phyloP scores from a whole-genome alignment of 2,797 vertebrate species.

The Chiroxiphia lanceolata region DNA sequence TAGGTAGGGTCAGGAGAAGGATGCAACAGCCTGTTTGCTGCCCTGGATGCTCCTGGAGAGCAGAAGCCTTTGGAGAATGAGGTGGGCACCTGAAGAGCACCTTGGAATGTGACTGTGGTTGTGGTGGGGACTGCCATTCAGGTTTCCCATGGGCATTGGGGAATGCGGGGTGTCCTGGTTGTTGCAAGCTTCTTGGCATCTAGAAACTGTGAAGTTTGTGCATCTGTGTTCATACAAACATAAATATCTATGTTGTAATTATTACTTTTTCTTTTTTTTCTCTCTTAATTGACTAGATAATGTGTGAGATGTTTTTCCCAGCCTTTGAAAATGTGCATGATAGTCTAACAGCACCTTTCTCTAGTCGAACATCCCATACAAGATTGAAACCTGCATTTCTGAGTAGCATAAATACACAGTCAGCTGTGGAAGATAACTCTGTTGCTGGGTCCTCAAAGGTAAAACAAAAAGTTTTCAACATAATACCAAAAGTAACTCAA shows the following conservation, averaged over 20 bases:
- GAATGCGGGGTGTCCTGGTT: background rate
- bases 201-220: background rate
- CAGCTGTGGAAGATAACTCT: constrained; percentile 67
- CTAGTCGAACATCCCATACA: constrained; percentile 75
- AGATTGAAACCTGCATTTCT: constrained; percentile 81
- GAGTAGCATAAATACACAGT: constrained; percentile 68
- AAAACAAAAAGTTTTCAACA: background rate
- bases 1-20: background rate
- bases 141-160: background rate
- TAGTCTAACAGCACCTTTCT: constrained; percentile 77
- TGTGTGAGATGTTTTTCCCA: constrained; percentile 87
- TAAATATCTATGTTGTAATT: background rate
- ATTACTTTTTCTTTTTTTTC: background rate
- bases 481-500: background rate
- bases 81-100: background rate
- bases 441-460: constrained; percentile 77
- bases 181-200: background rate
- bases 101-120: background rate
- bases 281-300: constrained; percentile 76
- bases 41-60: background rate
- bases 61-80: background rate
- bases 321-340: constrained; percentile 83
- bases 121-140: background rate
- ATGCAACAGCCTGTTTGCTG: background rate
- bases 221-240: background rate